These are phyloP conservation scores for Pseudoips prasinana DNA, from an alignment of 2,888 invertebrate species.

Conservation along the genomic window DNA sequence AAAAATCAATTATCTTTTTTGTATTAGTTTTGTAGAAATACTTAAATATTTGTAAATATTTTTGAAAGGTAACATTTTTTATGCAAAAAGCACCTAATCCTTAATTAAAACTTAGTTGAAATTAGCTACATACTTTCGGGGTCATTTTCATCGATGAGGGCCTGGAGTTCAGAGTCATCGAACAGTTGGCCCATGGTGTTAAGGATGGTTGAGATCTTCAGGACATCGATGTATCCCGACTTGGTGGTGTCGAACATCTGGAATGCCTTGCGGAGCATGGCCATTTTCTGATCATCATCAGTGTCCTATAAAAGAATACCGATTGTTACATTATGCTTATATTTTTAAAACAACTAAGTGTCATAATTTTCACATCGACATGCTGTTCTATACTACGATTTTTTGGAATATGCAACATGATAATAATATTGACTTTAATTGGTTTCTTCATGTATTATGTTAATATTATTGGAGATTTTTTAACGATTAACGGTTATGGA, in stretches of 20 bases:
- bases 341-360: no score
- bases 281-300: slow-evolving; percentile 91
- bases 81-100: no score
- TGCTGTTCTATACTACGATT: no score
- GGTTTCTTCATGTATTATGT: no score
- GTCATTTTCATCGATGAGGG: slow-evolving; percentile 95
- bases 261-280: slow-evolving; percentile 97
- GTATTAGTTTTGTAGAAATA: no score
- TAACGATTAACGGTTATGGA: no score
- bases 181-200: slow-evolving; percentile 98
- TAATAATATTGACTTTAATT: no score
- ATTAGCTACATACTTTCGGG: slow-evolving; percentile 84
- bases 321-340: neutral
- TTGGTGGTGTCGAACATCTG: slow-evolving; percentile 98
- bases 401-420: no score
- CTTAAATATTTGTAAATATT: slow-evolving; percentile 4
- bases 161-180: slow-evolving; percentile 94
- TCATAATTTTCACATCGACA: no score
- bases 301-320: slow-evolving; percentile 55
- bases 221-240: slow-evolving; percentile 94
- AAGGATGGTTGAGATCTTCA: slow-evolving; percentile 94
- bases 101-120: no score
- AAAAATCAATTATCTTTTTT: no score
- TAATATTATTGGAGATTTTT: no score
- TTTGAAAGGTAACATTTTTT: slow-evolving; percentile 9